A percentile compares a stretch with the other conserved stretches of the same genome.
Conservation (phyloP, 92 coral and sea anemone genomes). For the Phenganax marumi region DNA sequence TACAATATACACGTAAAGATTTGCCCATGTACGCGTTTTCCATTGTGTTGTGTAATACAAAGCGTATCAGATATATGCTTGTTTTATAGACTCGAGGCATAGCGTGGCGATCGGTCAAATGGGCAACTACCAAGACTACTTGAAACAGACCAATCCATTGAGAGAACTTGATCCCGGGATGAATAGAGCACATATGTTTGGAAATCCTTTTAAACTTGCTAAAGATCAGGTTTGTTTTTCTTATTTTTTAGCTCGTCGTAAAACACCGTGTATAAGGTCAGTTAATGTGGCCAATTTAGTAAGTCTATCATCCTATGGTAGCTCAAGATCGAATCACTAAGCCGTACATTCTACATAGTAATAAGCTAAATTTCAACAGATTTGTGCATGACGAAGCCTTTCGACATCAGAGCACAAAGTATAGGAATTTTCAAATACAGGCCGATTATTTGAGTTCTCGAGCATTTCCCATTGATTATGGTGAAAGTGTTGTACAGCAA, state of each 20-base stretch:
- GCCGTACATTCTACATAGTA: no score
- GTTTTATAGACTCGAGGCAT: slow-evolving; percentile 73
- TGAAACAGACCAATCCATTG: slow-evolving; percentile 81
- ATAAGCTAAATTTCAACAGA: no score
- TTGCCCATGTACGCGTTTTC: no score
- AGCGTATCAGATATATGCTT: background rate
- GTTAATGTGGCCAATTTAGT: background rate
- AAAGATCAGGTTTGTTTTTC: slow-evolving; percentile 82
- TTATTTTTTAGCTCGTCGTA: background rate
- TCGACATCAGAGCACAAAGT: no score
- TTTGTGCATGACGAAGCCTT: no score
- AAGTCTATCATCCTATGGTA: no score
- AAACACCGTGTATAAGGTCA: background rate
- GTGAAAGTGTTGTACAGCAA: no score
- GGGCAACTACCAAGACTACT: slow-evolving; percentile 93
- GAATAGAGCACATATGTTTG: slow-evolving; percentile 98
- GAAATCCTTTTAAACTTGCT: slow-evolving; percentile 94
- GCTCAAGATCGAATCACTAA: no score
- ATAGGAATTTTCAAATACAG: no score
- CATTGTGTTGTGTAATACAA: background rate
- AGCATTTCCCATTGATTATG: no score
- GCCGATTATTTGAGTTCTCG: no score
- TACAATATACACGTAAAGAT: no score
- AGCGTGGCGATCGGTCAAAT: slow-evolving; percentile 88
- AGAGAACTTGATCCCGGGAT: slow-evolving; percentile 96